Evolutionary conservation across 2,888 invertebrate species (phyloP), one percentile per base, ranked within the genome.

Genomic region (Eumerus sabulonum): DNA sequence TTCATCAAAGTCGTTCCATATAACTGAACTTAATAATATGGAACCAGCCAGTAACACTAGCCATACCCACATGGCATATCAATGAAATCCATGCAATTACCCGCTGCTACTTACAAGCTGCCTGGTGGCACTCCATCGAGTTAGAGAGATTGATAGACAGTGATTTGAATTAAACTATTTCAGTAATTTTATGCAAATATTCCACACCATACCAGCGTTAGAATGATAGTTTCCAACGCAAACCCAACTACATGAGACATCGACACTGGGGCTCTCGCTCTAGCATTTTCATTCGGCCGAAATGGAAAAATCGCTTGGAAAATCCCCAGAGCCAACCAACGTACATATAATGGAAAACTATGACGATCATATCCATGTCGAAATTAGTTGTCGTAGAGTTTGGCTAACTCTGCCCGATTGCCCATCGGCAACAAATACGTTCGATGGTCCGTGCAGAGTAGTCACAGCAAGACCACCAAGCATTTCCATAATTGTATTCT

Each of bases 381-480:
- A 76, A 76, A 64, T 76, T 70, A 68, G 76, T 60, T 59, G 54
- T 59, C 64, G 44, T 64, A 56, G 66, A 56, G 64, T 71, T 66
- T 59, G 19, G 18, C 63, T 18, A 19, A 0, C 17, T 56, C 47
- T 16, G 17, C 19, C 1, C 35, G 38, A 19, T n/a, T 48, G 38
- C 12, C 36, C 38, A 42, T 13, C 36, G 40, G n/a, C 42, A 38
- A 13, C 7, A 27, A 27, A 7, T 27, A 27, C 27, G 27, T 7
- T 7, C 27, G 27, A 27, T 27, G 27, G 27, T 7, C 27, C 27
- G 47, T 53, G 42, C 47, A 63, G 13, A 57, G 35, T 27, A 66
- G 59, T 35, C 44, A 64, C 54, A 54, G 60, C 60, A 54, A 40
- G 56, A 13, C 48, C 56, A 64, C 68, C 47, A 16, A 57, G 40